Base-by-base conservation (phyloP, 2,888 invertebrate genomes). In the Dioctria linearis region DNA sequence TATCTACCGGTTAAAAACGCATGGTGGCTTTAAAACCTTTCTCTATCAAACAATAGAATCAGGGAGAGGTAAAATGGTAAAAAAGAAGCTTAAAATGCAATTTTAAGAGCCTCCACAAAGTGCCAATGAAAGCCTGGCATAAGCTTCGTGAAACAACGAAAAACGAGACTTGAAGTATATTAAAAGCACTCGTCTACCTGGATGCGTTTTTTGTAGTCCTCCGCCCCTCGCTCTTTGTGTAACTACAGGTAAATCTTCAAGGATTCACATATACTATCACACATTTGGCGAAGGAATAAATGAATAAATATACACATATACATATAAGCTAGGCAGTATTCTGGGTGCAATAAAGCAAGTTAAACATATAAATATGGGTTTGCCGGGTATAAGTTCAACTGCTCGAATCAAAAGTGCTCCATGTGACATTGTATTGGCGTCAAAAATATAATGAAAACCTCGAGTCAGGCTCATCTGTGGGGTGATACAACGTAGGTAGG, bases 111-210 rank as follows among this genome's bases (percentile, higher is more conserved):
- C 79, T 79, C 57, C 54, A 71, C 73, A 81, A 79, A 81, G 81
- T 81, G 81, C 81, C 81, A 81, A 81, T 81, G 81, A 81, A 81
- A 81, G 81, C 79, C 73, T 71, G 78, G 78, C 79, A 81, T 81
- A 81, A 81, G 81, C 79, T 79, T 63, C 71, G 71, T 54, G 63
- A 71, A 81, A 81, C 78, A 81, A 81, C 78, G 79, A 81, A 81
- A 81, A 81, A 79, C 51, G 66, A 78, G 79, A 71, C 81, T 81
- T 81, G 75, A 81, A 79, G 79, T 67, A 81, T 81, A 81, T 81
- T 81, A 81, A 81, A 81, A 81, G 81, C 79, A 81, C 79, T 81
- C 63, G 69, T 76, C 66, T 63, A 76, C 75, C 75, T 81, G 79
- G 67, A 75, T 79, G 79, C 67, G 81, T 79, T 79, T 66, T 81